A percentile compares a stretch with the other conserved stretches of the same genome.
Evolutionary conservation across 2,888 invertebrate species (phyloP).

Genomic region (Drosophila picticornis): DNA sequence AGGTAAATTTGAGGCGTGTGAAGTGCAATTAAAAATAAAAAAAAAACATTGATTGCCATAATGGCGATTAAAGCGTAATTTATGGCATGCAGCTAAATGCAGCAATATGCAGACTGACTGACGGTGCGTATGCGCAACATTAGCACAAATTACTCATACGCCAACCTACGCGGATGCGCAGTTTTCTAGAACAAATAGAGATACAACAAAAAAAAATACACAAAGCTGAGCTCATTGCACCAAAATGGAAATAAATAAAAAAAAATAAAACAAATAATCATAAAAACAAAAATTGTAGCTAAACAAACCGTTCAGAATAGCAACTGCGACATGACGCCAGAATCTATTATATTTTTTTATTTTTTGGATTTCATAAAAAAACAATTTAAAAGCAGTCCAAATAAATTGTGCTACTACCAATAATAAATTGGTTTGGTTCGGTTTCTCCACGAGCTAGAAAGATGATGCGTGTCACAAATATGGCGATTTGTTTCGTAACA

Average conservation of each 20-base stretch:
- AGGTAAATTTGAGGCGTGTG: slow-evolving; percentile 48
- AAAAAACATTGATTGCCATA: slow-evolving; percentile 35
- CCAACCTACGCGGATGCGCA: slow-evolving; percentile 47
- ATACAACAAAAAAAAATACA: not conserved
- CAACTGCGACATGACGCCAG: slow-evolving; percentile 61
- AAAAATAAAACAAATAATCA: slow-evolving; percentile 37
- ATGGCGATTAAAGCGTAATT: slow-evolving; percentile 52
- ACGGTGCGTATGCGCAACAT: slow-evolving; percentile 60
- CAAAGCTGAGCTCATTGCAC: slow-evolving; percentile 68
- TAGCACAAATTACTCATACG: slow-evolving; percentile 62
- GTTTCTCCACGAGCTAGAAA: not conserved
- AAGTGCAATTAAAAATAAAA: slow-evolving; percentile 54
- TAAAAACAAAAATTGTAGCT: slow-evolving; percentile 46
- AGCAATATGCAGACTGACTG: slow-evolving; percentile 12
- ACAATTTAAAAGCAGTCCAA: slow-evolving; percentile 17
- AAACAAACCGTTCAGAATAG: slow-evolving; percentile 56
- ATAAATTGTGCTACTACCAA: slow-evolving; percentile 28
- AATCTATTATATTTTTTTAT: slow-evolving; percentile 28
- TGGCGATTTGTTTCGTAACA: slow-evolving; percentile 42
- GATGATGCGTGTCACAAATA: slow-evolving; percentile 33
- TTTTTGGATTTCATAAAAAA: not conserved
- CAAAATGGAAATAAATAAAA: slow-evolving; percentile 50
- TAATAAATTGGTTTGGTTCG: slow-evolving; percentile 1
- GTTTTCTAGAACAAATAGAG: slow-evolving; percentile 58
- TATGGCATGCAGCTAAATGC: slow-evolving; percentile 23